Evolutionary conservation across 2,113 vertebrate genomes (phyloP).

Genomic region (Gnathonemus longibarbis): DNA sequence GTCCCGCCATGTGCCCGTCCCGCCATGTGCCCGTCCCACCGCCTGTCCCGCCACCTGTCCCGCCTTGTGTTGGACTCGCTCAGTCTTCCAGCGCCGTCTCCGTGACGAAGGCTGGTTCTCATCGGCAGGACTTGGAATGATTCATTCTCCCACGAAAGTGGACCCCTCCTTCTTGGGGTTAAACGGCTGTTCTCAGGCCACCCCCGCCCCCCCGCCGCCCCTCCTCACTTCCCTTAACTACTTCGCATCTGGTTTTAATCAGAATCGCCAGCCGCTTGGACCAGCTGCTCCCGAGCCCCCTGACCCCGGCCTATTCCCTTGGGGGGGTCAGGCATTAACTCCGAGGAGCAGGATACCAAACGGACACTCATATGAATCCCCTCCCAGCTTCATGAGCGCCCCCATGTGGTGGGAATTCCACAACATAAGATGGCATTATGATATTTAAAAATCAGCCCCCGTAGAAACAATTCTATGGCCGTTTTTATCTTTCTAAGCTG

Average conservation of each 20-base stretch:
- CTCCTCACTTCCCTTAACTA: conserved; percentile 16
- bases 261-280: conserved; percentile 20
- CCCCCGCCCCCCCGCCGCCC: neutral
- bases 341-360: conserved; percentile 10
- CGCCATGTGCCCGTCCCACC: too few species aligned
- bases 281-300: conserved; percentile 21
- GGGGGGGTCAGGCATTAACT: conserved; percentile 7
- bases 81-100: neutral
- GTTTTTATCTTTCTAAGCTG: neutral
- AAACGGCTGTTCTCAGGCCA: conserved; percentile 21
- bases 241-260: conserved; percentile 52
- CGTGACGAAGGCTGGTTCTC: conserved; percentile 5
- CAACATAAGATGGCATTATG: neutral
- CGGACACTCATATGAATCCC: conserved; percentile 12
- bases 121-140: conserved; percentile 23
- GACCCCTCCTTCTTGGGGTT: conserved; percentile 26
- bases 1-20: too few species aligned
- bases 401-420: neutral
- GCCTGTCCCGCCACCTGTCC: too few species aligned
- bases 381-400: neutral
- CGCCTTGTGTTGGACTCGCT: too few species aligned
- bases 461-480: neutral
- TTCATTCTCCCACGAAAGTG: conserved; percentile 37
- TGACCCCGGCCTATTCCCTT: conserved; percentile 19
- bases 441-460: neutral